phyloP scores from a whole-genome alignment of 2,797 vertebrate species.

The Pseudomugil tenellus region DNA sequence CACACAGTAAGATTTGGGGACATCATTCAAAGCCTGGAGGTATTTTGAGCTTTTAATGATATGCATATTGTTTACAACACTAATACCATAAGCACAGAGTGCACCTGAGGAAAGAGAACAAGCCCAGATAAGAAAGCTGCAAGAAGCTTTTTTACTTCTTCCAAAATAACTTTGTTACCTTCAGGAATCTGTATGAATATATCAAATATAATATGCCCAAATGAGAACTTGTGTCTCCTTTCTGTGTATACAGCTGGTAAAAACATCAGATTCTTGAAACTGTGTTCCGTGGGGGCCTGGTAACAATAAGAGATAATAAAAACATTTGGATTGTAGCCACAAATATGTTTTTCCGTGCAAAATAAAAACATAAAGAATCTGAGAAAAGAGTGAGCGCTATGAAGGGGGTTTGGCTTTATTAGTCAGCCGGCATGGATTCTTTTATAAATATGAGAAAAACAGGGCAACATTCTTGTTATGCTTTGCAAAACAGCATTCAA shows the following conservation, averaged over 20 bases:
- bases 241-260: slow-evolving; percentile 69
- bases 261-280: slow-evolving; percentile 74
- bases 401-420: slow-evolving; percentile 33
- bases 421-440: slow-evolving; percentile 32
- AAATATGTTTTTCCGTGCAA: slow-evolving; percentile 35
- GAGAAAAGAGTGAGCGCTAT: slow-evolving; percentile 33
- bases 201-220: slow-evolving; percentile 47
- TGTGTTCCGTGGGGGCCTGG: slow-evolving; percentile 45
- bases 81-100: slow-evolving; percentile 19
- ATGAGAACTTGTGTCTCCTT: slow-evolving; percentile 49
- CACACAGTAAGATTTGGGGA: slow-evolving; percentile 52
- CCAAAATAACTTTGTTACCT: slow-evolving; percentile 30
- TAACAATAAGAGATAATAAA: slow-evolving; percentile 75
- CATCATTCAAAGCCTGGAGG: slow-evolving; percentile 34
- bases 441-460: slow-evolving; percentile 47
- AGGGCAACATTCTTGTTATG: no score
- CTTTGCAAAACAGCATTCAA: no score
- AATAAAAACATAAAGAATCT: slow-evolving; percentile 53
- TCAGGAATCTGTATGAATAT: slow-evolving; percentile 44
- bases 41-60: slow-evolving; percentile 35
- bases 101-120: slow-evolving; percentile 46
- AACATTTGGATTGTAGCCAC: slow-evolving; percentile 63
- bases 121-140: slow-evolving; percentile 22
- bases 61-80: slow-evolving; percentile 44
- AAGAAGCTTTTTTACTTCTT: slow-evolving; percentile 29